These are phyloP conservation scores for Sepioteuthis lessoniana DNA, from an alignment of 2,888 invertebrate species.

Conservation along the genomic window DNA sequence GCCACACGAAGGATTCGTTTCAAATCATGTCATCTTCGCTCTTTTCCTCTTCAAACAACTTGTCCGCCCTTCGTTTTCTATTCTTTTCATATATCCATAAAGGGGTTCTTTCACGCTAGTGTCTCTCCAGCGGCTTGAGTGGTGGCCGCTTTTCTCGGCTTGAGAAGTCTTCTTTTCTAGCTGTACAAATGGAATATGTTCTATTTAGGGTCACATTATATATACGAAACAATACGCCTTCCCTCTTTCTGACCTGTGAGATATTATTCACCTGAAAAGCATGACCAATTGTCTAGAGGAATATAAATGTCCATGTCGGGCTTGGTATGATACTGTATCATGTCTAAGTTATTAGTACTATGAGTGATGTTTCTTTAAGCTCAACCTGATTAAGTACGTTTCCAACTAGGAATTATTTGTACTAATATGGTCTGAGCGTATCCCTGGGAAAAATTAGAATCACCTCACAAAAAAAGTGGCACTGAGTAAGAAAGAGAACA, in stretches of 20 bases:
- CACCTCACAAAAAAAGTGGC: too few relatives aligned
- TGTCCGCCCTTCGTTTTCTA: background rate
- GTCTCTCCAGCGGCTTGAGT: background rate
- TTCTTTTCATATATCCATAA: background rate
- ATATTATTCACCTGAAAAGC: background rate
- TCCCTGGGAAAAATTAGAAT: too few relatives aligned
- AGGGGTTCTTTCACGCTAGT: background rate
- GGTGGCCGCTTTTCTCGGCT: background rate
- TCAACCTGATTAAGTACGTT: background rate
- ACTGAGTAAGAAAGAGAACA: too few relatives aligned
- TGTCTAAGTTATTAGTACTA: background rate
- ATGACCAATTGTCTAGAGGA: background rate
- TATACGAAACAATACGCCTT: background rate
- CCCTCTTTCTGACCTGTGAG: background rate
- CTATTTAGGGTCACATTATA: background rate
- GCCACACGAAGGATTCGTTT: background rate
- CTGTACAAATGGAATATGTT: background rate
- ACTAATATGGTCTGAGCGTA: too few relatives aligned
- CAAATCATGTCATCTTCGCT: background rate
- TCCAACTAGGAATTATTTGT: too few relatives aligned
- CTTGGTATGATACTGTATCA: background rate
- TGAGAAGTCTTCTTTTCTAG: background rate
- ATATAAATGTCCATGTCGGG: background rate
- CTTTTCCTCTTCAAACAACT: background rate
- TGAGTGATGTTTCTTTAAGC: background rate